Percentiles rank a stretch among this genome's conserved stretches.
Conservation (phyloP, 2,888 invertebrate species). For the Sarcophaga subvicina region DNA sequence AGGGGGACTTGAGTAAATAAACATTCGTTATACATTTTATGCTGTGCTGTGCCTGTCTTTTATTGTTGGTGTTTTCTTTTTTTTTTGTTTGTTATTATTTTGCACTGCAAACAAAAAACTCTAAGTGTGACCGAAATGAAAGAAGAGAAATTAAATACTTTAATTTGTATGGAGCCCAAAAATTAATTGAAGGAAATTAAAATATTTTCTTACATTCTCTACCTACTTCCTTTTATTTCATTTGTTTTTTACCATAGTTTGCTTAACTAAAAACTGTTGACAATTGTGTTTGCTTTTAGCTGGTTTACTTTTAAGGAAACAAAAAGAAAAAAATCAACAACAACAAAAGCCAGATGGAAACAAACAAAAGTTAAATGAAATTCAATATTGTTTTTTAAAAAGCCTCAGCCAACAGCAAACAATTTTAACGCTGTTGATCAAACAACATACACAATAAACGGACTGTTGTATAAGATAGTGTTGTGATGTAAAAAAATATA, state of each 20-base stretch:
- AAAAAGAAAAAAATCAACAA: not conserved
- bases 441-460: constrained; percentile 26
- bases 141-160: constrained; percentile 43
- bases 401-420: not conserved
- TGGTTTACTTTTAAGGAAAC: constrained; percentile 43
- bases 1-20: constrained; percentile 53
- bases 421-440: not conserved
- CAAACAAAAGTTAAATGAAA: constrained; percentile 52
- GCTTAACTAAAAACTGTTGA: constrained; percentile 58
- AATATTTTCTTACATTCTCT: constrained; percentile 40
- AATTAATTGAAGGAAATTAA: constrained; percentile 36
- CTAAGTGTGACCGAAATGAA: constrained; percentile 42
- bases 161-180: constrained; percentile 20
- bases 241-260: constrained; percentile 26
- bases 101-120: constrained; percentile 20
- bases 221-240: not conserved
- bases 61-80: constrained; percentile 1
- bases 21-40: constrained; percentile 3
- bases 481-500: not conserved
- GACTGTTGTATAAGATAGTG: not conserved
- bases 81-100: not conserved
- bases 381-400: constrained; percentile 41
- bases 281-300: constrained; percentile 56
- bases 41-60: not conserved
- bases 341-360: not conserved